These are phyloP conservation scores for Cyprinodon variegatus DNA, from an alignment of 2,113 vertebrate species.

Conservation along the genomic window DNA sequence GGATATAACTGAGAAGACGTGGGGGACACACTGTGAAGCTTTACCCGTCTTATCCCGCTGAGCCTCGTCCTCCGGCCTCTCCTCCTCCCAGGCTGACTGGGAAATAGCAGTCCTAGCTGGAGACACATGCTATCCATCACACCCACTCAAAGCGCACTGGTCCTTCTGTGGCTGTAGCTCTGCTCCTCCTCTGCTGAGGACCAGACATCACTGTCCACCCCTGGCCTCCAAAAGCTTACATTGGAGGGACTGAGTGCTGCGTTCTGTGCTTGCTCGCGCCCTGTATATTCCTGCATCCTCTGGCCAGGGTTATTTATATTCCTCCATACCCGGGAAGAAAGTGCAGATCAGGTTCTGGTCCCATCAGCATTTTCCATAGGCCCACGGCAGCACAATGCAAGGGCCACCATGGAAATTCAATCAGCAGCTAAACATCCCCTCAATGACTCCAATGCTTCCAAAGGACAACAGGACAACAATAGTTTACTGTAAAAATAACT, in stretches of 20 bases:
- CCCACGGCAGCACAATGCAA: conserved; percentile 65
- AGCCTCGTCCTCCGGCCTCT: conserved; percentile 56
- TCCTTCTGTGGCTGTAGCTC: conserved; percentile 13
- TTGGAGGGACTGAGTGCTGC: conserved; percentile 22
- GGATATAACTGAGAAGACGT: neutral
- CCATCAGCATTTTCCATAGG: conserved; percentile 76
- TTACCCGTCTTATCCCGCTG: conserved; percentile 73
- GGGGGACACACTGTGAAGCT: neutral
- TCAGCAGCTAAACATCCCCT: conserved; percentile 27
- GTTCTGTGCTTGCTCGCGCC: conserved; percentile 23
- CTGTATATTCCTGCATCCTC: conserved; percentile 29
- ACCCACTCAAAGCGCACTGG: conserved; percentile 8
- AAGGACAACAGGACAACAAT: conserved; percentile 52
- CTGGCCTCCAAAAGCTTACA: conserved; percentile 24
- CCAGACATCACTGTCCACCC: neutral
- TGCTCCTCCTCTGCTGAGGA: neutral
- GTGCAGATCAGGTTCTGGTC: conserved; percentile 74
- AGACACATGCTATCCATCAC: conserved; percentile 68
- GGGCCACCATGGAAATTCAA: conserved; percentile 65
- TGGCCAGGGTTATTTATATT: conserved; percentile 72
- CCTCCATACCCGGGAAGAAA: conserved; percentile 60
- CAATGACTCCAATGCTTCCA: conserved; percentile 1
- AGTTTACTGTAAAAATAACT: neutral
- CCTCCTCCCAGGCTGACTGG: conserved; percentile 48
- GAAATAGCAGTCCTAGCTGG: conserved; percentile 67